Evolutionary conservation across 2,113 vertebrate genomes (phyloP).

Genomic region (Scopus umbretta): DNA sequence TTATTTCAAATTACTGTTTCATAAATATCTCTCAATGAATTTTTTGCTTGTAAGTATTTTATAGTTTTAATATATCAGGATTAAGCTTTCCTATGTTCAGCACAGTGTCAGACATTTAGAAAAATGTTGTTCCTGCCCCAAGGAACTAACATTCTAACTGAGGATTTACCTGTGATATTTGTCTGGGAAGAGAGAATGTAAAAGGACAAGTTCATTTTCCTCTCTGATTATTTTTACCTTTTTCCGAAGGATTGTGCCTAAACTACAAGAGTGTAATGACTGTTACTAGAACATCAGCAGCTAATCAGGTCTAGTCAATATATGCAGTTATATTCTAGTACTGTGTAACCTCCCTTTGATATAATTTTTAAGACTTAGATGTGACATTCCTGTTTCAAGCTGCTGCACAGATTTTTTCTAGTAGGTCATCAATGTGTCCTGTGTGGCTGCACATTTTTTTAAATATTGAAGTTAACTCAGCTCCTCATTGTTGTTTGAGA

Average conservation of each 20-base stretch:
- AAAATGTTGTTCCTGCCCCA: neutral
- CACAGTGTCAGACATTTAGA: neutral
- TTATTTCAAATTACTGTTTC: neutral
- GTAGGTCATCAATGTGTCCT: neutral
- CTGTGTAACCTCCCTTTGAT: neutral
- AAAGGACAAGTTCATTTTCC: neutral
- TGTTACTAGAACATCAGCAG: neutral
- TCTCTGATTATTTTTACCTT: neutral
- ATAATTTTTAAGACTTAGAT: neutral
- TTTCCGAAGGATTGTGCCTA: neutral
- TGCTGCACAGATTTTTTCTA: neutral
- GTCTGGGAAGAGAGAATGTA: neutral
- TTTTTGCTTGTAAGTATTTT: neutral
- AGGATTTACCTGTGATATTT: neutral
- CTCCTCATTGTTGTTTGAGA: neutral
- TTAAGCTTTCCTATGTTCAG: neutral
- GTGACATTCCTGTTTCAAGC: neutral
- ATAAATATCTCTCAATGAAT: neutral
- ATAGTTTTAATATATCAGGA: neutral
- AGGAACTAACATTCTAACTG: neutral
- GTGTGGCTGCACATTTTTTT: neutral
- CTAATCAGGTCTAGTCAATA: neutral
- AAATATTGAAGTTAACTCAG: neutral
- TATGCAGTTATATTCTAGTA: neutral
- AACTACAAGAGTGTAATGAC: neutral